Evolutionary conservation across 2,888 invertebrate species (phyloP).

Genomic region (Chrysotoxum bicinctum): DNA sequence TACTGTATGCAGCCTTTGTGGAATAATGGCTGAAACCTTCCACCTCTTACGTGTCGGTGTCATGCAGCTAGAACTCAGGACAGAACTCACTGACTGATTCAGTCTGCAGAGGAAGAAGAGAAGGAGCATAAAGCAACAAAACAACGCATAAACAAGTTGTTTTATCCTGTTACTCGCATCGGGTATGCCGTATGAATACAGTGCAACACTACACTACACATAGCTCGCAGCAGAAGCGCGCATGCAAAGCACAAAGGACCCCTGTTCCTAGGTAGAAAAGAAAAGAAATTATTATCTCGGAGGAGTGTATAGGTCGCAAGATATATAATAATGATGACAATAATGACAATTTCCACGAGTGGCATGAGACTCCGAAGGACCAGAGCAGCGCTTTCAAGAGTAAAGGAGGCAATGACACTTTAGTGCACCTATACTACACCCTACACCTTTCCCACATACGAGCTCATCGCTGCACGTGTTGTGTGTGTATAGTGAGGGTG

Average conservation of each 20-base stretch:
- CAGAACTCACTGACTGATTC: neutral
- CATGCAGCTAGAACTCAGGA: neutral
- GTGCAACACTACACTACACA: slow-evolving; percentile 20
- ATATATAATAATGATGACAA: slow-evolving; percentile 71
- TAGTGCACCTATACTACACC: slow-evolving; percentile 24
- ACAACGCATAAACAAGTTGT: slow-evolving; percentile 67
- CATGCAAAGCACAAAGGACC: slow-evolving; percentile 63
- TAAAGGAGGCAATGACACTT: slow-evolving; percentile 71
- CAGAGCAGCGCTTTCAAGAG: slow-evolving; percentile 50
- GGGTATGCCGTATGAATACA: slow-evolving; percentile 18
- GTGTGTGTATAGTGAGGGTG: neutral
- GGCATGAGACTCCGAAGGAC: slow-evolving; percentile 25
- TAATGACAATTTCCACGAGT: slow-evolving; percentile 69
- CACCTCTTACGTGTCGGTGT: neutral
- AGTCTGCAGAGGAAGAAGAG: slow-evolving; percentile 17
- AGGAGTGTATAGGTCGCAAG: slow-evolving; percentile 60
- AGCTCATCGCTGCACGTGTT: neutral
- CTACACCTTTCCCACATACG: neutral
- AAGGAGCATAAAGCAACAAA: slow-evolving; percentile 42
- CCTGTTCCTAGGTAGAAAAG: slow-evolving; percentile 53
- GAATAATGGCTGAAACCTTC: slow-evolving; percentile 53
- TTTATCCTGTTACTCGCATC: slow-evolving; percentile 54
- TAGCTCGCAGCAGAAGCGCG: slow-evolving; percentile 43
- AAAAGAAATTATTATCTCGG: slow-evolving; percentile 67
- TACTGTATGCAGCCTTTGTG: slow-evolving; percentile 41